These are phyloP conservation scores for Trachymyrmex septentrionalis DNA, from an alignment of 1,140 invertebrate genomes.

Conservation along the genomic window DNA sequence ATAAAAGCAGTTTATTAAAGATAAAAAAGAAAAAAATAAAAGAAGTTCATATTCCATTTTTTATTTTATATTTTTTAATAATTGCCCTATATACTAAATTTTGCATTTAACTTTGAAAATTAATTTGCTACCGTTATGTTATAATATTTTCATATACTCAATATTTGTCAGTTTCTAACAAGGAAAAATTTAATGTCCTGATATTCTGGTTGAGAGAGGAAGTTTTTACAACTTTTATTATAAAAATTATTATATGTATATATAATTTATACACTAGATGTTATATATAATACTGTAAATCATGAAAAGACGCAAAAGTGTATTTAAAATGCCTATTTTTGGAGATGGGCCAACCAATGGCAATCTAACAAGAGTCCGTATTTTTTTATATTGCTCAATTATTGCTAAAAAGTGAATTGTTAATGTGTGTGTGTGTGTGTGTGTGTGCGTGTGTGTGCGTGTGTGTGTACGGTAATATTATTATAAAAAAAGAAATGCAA, in stretches of 20 bases:
- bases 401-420: background rate
- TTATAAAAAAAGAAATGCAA: slow-evolving; percentile 9
- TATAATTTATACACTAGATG: slow-evolving; percentile 56
- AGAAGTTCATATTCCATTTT: background rate
- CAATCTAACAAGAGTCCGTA: background rate
- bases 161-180: background rate
- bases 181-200: slow-evolving; percentile 4
- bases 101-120: background rate
- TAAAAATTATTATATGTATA: slow-evolving; percentile 58
- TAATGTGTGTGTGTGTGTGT: background rate
- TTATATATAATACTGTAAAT: slow-evolving; percentile 54
- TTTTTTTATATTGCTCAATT: slow-evolving; percentile 5
- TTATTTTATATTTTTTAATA: slow-evolving; percentile 1
- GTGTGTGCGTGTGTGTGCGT: too few relatives aligned
- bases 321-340: slow-evolving; percentile 49
- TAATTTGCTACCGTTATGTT: background rate
- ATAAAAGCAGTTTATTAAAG: slow-evolving; percentile 3
- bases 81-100: background rate
- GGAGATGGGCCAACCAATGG: slow-evolving; percentile 37
- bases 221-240: slow-evolving; percentile 54
- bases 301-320: slow-evolving; percentile 49
- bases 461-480: background rate
- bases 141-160: background rate
- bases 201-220: background rate
- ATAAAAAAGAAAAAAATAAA: background rate